Percentiles rank a stretch among this genome's conserved stretches.
Evolutionary conservation across 1,140 invertebrate genomes (phyloP).

Genomic region (Homalodisca vitripennis): DNA sequence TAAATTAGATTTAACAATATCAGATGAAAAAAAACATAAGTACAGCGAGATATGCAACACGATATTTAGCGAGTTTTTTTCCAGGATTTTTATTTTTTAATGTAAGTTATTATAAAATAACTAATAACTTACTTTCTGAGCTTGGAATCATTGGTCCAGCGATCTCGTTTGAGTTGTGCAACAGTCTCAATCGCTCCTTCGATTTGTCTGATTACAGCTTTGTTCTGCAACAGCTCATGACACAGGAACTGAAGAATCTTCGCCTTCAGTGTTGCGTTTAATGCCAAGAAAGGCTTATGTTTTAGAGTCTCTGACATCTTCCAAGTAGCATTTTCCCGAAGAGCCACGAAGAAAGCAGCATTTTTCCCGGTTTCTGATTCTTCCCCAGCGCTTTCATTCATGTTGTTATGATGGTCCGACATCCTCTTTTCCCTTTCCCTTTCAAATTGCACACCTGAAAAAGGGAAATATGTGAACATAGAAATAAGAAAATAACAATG

Average conservation of each 20-base stretch:
- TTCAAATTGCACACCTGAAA: conserved; percentile 66
- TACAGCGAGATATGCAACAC: neutral
- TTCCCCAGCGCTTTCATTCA: conserved; percentile 58
- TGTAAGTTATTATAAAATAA: no score
- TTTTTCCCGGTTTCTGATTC: conserved; percentile 64
- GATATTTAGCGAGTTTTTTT: no score
- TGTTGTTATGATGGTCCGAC: conserved; percentile 75
- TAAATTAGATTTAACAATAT: no score
- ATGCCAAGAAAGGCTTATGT: conserved; percentile 79
- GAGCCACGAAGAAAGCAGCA: conserved; percentile 69
- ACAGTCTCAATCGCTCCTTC: conserved; percentile 74
- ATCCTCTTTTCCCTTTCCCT: conserved; percentile 71
- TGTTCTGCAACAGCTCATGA: conserved; percentile 91
- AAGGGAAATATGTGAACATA: neutral
- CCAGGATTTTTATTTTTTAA: no score
- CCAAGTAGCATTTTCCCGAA: conserved; percentile 74
- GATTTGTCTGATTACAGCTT: conserved; percentile 78
- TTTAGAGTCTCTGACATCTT: conserved; percentile 71
- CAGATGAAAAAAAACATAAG: no score
- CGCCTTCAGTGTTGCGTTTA: conserved; percentile 84
- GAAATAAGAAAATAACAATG: neutral
- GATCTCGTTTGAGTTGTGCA: conserved; percentile 72
- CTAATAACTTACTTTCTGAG: conserved; percentile 72
- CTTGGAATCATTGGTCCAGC: conserved; percentile 83
- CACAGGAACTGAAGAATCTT: conserved; percentile 87